A percentile compares a stretch with the other conserved stretches of the same genome.
Evolutionary conservation across 2,888 invertebrate species (phyloP).

Genomic region (Trissolcus brochymenae): DNA sequence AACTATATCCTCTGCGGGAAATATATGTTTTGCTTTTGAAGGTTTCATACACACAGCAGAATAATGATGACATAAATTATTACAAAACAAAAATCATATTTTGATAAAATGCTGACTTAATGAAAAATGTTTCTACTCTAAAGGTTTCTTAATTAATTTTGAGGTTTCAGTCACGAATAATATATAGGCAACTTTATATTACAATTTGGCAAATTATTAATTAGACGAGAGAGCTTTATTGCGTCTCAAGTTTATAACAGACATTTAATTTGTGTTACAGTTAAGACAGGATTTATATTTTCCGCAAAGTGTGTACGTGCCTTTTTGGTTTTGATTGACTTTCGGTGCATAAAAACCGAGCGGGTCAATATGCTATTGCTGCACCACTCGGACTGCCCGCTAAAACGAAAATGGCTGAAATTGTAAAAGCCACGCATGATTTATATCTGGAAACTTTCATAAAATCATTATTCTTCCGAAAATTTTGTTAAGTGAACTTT

Average conservation of each 20-base stretch:
- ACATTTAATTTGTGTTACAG: constrained; percentile 13
- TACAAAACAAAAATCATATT: too few relatives aligned
- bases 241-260: constrained; percentile 10
- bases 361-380: background rate
- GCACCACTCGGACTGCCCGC: background rate
- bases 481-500: constrained; percentile 58
- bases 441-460: constrained; percentile 40
- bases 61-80: too few relatives aligned
- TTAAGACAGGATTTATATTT: constrained; percentile 5
- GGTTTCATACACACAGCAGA: too few relatives aligned
- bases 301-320: background rate
- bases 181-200: constrained; percentile 7
- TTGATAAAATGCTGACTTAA: background rate
- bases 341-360: too few relatives aligned
- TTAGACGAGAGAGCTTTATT: constrained; percentile 7
- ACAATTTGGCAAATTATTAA: constrained; percentile 18
- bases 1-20: too few relatives aligned
- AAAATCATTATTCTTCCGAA: constrained; percentile 53
- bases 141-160: constrained; percentile 7
- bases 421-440: constrained; percentile 31
- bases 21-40: too few relatives aligned
- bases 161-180: constrained; percentile 9
- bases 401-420: constrained; percentile 14
- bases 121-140: constrained; percentile 9
- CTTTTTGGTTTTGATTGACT: too few relatives aligned